Evolutionary conservation across 2,113 vertebrate species (phyloP), one percentile per base, ranked within the genome.

Genomic region (Ranitomeya imitator): DNA sequence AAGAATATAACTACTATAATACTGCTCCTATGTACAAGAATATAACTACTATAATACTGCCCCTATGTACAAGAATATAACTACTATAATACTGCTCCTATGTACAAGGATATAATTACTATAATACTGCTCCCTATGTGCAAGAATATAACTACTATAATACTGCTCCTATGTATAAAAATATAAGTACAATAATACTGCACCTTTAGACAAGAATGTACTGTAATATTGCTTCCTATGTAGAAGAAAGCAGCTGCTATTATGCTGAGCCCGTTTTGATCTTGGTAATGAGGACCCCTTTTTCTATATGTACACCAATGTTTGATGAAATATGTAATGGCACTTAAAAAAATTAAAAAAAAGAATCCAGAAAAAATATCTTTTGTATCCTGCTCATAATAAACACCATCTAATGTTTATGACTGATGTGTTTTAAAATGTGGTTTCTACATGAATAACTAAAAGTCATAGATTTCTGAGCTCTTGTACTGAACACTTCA

Each of bases 1-100:
- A 65, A n/a, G 61, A 65, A 65, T 65, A 65, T 65, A 65, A 65
- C 61, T 65, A 21, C 61, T 65, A 65, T 65, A n/a, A 65, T 65
- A 65, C 61, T 65, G 61, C 61, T 19, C 61, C 61, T 65, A 65
- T 65, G 61, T 65, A 65, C 61, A 65, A n/a, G 61, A 65, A 65
- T 65, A 65, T 65, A 65, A 21, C 37, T 45, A 45, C 37, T 3
- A 45, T 45, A 45, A 45, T 45, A 3, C 37, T 45, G 37, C 37
- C 37, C 26, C 26, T 31, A 31, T 31, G 26, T 31, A 31, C 26
- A 31, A 21, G 3, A 65, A 19, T 21, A 65, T 21, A 65, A 21
- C 61, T 65, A 65, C 61, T 65, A 65, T 65, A 65, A 21, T 21
- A 65, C 0, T 65, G 61, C 19, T 19, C 61, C 18, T 65, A 65